Evolutionary conservation across 2,113 vertebrate species (phyloP).

Genomic region (Emydocephalus ijimae): DNA sequence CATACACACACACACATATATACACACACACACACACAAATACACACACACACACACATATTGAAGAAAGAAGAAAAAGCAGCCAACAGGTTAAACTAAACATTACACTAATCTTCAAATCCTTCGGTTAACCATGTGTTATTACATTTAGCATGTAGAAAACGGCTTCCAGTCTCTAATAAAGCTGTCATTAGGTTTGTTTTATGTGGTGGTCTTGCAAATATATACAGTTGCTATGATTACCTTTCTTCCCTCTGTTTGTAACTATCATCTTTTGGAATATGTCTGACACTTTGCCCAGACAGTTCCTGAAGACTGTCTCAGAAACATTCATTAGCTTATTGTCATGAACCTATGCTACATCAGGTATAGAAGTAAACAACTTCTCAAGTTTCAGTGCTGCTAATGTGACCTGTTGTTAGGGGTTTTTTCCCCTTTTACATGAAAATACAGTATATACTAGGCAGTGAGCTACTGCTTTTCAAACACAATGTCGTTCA

Average conservation of each 20-base stretch:
- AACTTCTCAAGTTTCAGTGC: background rate
- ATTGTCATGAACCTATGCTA: constrained; percentile 15
- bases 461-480: background rate
- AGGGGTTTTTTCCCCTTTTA: background rate
- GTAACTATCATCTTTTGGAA: constrained; percentile 36
- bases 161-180: too few relatives aligned
- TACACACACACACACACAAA: too few relatives aligned
- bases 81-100: too few relatives aligned
- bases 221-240: background rate
- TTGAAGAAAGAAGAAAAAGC: too few relatives aligned
- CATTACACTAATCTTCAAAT: too few relatives aligned
- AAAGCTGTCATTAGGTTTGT: too few relatives aligned
- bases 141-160: too few relatives aligned
- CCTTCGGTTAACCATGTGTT: too few relatives aligned
- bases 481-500: background rate
- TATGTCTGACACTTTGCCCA: constrained; percentile 27
- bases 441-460: constrained; percentile 4
- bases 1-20: too few relatives aligned
- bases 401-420: constrained; percentile 5
- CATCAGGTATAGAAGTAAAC: background rate
- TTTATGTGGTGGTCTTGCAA: background rate
- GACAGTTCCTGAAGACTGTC: constrained; percentile 14
- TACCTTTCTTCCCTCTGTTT: constrained; percentile 24
- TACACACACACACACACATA: too few relatives aligned
- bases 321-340: constrained; percentile 21